A percentile compares a stretch with the other conserved stretches of the same genome.
These are phyloP conservation scores for Palythoa grandis DNA, from an alignment of 92 coral and sea anemone genomes.

Conservation along the genomic window DNA sequence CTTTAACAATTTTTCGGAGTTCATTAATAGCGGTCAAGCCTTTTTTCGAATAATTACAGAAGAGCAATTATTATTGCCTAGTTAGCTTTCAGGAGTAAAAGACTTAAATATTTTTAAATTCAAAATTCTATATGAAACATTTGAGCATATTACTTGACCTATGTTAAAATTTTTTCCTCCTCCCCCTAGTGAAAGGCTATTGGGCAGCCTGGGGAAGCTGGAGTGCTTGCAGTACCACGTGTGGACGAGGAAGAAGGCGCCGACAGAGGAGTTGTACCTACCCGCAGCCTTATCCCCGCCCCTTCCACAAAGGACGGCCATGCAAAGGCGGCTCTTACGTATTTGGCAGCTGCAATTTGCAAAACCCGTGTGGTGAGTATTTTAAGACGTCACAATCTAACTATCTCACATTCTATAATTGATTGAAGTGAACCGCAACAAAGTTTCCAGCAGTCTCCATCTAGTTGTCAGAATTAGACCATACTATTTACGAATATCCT, in stretches of 20 bases:
- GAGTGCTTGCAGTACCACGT: constrained; percentile 33
- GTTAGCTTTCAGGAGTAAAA: background rate
- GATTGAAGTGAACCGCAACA: background rate
- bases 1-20: background rate
- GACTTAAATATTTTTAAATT: background rate
- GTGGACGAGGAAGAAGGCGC: constrained; percentile 29
- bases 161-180: background rate
- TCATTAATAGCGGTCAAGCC: background rate
- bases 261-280: constrained; percentile 38
- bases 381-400: background rate
- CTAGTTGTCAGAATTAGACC: no score
- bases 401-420: background rate
- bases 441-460: no score
- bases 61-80: background rate
- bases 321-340: constrained; percentile 3
- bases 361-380: constrained; percentile 33
- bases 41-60: no score
- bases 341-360: constrained; percentile 5
- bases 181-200: constrained; percentile 16
- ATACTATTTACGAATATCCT: no score
- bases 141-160: no score
- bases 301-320: background rate
- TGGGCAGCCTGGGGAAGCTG: constrained; percentile 41
- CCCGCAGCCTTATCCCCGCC: constrained; percentile 11
- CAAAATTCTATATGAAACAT: no score